Base-by-base conservation (phyloP, 2,113 vertebrate genomes). In the Anthoscopus minutus region DNA sequence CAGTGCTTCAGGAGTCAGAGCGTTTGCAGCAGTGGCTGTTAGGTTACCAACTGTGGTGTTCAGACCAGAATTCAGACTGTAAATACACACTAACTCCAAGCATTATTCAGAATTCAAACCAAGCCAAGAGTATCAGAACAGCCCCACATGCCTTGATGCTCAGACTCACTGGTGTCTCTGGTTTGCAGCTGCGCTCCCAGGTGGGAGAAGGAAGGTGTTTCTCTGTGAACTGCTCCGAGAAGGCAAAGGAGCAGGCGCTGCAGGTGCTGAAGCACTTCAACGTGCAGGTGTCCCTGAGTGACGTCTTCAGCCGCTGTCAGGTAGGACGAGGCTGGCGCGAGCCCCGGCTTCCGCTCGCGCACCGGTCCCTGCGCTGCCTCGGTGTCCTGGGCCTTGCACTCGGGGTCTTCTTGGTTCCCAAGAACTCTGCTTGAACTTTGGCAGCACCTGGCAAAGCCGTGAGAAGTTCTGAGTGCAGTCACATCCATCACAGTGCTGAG, bases 241-340 rank as follows among this genome's bases (percentile, higher is more conserved):
- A 98, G 94, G 98, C 98, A 4, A 97, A 83, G 60, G 98, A 99
- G 14, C 99, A 99, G 92, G 98, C 98, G 1, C 69, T 98, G 40
- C 95, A 93, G 16, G 98, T 99, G 79, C 98, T 99, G 81, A 96
- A 90, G 73, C 98, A 99, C 95, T 99, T 99, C 97, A 98, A 98
- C 2, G 87, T 99, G 67, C 95, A 71, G 18, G 98, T 98, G 50
- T 97, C 98, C 33, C 81, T 88, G 8, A 42, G 93, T 0, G 98
- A 99, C 72, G 96, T 99, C 88, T 99, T 99, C 98, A 99, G 98
- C 96, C 98, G 98, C 93, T 99, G 99, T 96, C 98, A 98, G 98
- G 99, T 99, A 95, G 79, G 97, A 79, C 60, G 7, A 3, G 67
- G 38, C 82, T 54, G 18, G 15, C 65, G 35, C 9, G 4, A n/a